Evolutionary conservation across 2,113 vertebrate genomes (phyloP), one percentile per base, ranked within the genome.

Genomic region (Charadrius vociferus): DNA sequence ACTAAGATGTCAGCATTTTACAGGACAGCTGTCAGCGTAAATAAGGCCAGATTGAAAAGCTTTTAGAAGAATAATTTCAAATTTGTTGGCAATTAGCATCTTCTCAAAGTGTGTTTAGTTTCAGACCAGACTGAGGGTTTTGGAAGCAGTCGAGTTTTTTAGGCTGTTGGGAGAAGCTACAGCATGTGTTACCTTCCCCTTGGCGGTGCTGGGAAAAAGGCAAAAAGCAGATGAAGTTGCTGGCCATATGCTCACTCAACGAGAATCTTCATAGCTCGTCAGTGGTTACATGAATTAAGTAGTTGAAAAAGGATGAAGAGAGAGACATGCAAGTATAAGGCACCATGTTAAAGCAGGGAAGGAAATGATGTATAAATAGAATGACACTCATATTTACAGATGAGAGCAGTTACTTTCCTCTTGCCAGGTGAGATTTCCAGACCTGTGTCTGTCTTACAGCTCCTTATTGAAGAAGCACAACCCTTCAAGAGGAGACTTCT

Each of bases 11-110:
- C 94, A 96, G 89, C 88, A 10, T 73, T 91, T 82, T 78, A 7
- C 37, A 81, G 65, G 84, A 85, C 94, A 95, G 95, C 86, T 96
- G 95, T 27, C 77, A 66, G 32, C 18, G 71, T 66, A 93, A 94
- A 82, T 45, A n/a, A 73, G 58, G 77, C 75, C 93, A 83, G 61
- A 50, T 73, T 56, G 81, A 67, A 72, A 80, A 77, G 73, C 4
- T 12, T 15, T 73, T 15, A 45, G 87, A 67, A 80, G 66, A 83
- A 68, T 10, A 7, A 73, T 67, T 74, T 37, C 53, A 11, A 16
- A 65, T 83, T 71, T 68, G 36, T 29, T 85, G 92, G 87, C 78
- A 94, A 78, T 97, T 66, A 86, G 67, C n/a, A 22, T 56, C 71
- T 85, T 87, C 56, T 82, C 58, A 20, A 27, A 93, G 20, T 3